Evolutionary conservation across 1,140 invertebrate species (phyloP).

Genomic region (Drosophila fuyamai): DNA sequence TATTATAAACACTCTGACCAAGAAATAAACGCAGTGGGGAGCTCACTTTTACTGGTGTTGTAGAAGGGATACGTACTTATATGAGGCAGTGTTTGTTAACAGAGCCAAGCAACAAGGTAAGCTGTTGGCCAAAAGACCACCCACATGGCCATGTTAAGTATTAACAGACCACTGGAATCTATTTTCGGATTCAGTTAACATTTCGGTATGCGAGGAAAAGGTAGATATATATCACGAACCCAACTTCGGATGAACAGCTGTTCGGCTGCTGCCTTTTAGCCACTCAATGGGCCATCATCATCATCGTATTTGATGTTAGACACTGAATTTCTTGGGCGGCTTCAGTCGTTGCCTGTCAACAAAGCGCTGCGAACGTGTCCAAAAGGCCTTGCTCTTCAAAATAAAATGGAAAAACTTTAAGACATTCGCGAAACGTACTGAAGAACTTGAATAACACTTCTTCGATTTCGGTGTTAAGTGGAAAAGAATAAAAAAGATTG

Average conservation of each 20-base stretch:
- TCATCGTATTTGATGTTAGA: conserved; percentile 66
- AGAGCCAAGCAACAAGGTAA: conserved; percentile 37
- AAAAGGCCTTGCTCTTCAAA: conserved; percentile 21
- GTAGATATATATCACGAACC: conserved; percentile 5
- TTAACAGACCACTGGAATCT: conserved; percentile 60
- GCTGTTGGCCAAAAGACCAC: conserved; percentile 27
- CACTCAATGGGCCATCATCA: conserved; percentile 53
- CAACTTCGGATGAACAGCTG: conserved; percentile 35
- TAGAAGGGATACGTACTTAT: conserved; percentile 1
- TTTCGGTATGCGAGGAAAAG: conserved; percentile 7
- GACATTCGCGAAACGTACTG: conserved; percentile 21
- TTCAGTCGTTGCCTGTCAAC: conserved; percentile 80
- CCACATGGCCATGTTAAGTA: conserved; percentile 43
- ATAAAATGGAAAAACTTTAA: conserved; percentile 1
- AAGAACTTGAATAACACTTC: neutral
- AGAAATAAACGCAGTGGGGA: conserved; percentile 24
- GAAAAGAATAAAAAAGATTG: neutral
- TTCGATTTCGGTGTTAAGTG: conserved; percentile 14
- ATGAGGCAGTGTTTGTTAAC: conserved; percentile 32
- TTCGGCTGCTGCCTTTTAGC: conserved; percentile 35
- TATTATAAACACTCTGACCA: conserved; percentile 48
- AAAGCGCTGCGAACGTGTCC: conserved; percentile 67
- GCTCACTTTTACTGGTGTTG: conserved; percentile 9
- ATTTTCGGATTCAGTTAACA: conserved; percentile 44
- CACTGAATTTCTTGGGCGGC: conserved; percentile 69